Percentiles rank a stretch among this genome's conserved stretches.
Conservation (phyloP, 2,113 vertebrate species). For the Daphoenositta chrysoptera region DNA sequence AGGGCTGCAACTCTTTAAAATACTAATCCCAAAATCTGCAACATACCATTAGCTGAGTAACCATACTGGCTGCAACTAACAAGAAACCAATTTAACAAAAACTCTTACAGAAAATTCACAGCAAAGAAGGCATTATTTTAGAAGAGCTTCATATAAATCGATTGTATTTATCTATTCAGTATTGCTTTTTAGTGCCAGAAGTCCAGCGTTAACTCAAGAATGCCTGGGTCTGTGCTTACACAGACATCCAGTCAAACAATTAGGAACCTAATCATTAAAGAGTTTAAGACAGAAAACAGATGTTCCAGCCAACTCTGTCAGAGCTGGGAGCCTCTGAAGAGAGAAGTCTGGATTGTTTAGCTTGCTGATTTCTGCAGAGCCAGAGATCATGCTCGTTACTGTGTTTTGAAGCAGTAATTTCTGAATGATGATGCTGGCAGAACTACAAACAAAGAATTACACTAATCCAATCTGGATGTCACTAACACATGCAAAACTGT, state of each 20-base stretch:
- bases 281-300: constrained; percentile 60
- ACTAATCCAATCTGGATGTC: constrained; percentile 51
- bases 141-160: background rate
- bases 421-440: constrained; percentile 55
- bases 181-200: background rate
- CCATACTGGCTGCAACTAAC: background rate
- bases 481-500: background rate
- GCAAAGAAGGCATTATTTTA: background rate
- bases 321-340: constrained; percentile 22
- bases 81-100: background rate
- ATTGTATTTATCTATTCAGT: background rate
- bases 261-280: constrained; percentile 27
- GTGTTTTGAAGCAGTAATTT: constrained; percentile 33
- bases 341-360: constrained; percentile 23
- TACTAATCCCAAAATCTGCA: background rate
- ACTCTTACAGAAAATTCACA: background rate
- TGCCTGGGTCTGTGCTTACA: background rate
- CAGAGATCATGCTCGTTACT: constrained; percentile 5
- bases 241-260: constrained; percentile 25
- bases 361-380: constrained; percentile 20
- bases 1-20: background rate
- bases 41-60: background rate
- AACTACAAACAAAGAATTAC: constrained; percentile 61
- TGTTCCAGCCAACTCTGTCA: constrained; percentile 32
- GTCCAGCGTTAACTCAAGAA: background rate